phyloP scores from a whole-genome alignment of 2,888 invertebrate species.

The Endotricha flammealis region DNA sequence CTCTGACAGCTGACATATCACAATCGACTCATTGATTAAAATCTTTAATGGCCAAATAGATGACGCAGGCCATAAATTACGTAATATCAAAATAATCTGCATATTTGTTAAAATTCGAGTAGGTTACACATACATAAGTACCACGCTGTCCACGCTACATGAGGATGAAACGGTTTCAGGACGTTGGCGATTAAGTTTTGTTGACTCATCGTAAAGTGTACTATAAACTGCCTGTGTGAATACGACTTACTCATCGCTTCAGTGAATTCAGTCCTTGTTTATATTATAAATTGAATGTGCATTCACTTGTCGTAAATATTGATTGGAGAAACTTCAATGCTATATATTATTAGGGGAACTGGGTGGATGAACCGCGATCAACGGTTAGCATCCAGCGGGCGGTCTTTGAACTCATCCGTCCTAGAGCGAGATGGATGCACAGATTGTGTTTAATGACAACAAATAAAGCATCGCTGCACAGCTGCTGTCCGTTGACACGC shows the following conservation, averaged over 20 bases:
- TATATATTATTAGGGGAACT: constrained; percentile 27
- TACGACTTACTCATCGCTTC: constrained; percentile 38
- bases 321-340: constrained; percentile 13
- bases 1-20: too few relatives aligned
- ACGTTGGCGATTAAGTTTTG: constrained; percentile 13
- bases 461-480: constrained; percentile 52
- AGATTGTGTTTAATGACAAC: constrained; percentile 47
- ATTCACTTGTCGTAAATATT: constrained; percentile 9
- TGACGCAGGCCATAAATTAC: too few relatives aligned
- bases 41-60: too few relatives aligned
- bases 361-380: constrained; percentile 42
- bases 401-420: constrained; percentile 58
- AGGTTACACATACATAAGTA: too few relatives aligned
- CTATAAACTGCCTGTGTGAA: constrained; percentile 11
- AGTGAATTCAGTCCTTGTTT: constrained; percentile 37
- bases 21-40: too few relatives aligned
- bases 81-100: too few relatives aligned
- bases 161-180: constrained; percentile 13
- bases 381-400: constrained; percentile 34
- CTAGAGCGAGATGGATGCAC: constrained; percentile 39
- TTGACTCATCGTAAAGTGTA: constrained; percentile 7
- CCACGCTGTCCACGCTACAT: not conserved
- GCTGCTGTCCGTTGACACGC: constrained; percentile 49
- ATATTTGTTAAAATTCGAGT: too few relatives aligned
- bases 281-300: constrained; percentile 18